Conservation (phyloP, 1,140 invertebrate species). For the Drosophila fuyamai region DNA sequence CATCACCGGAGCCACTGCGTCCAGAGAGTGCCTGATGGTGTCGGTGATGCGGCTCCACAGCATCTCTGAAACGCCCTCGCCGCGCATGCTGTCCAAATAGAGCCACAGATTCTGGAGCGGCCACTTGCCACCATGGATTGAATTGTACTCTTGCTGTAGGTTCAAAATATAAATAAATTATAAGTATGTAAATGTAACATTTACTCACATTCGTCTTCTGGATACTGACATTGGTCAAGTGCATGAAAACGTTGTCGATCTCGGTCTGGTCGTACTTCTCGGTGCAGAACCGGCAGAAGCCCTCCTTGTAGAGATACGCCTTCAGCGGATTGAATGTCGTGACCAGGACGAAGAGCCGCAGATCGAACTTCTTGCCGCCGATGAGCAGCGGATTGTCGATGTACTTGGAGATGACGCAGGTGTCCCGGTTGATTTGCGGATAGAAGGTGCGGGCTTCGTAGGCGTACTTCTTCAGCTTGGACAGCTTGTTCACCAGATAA, state of each 20-base stretch:
- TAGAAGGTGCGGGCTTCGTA: conserved; percentile 91
- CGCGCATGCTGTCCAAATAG: conserved; percentile 95
- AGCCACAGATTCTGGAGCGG: conserved; percentile 95
- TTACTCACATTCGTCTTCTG: conserved; percentile 90
- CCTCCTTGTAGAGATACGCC: conserved; percentile 93
- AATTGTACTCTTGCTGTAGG: conserved; percentile 96
- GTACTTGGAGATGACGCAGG: conserved; percentile 96
- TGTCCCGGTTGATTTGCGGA: conserved; percentile 92
- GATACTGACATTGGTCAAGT: conserved; percentile 95
- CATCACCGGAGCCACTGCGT: conserved; percentile 92
- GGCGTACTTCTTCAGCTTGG: conserved; percentile 94
- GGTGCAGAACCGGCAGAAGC: conserved; percentile 92
- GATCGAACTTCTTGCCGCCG: conserved; percentile 94
- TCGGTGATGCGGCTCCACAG: conserved; percentile 93
- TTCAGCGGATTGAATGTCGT: conserved; percentile 92
- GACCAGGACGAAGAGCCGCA: conserved; percentile 94
- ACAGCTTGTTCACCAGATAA: conserved; percentile 94
- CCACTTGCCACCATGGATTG: conserved; percentile 97
- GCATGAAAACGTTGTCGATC: conserved; percentile 93
- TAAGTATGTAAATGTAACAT: no score
- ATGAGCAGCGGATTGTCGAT: conserved; percentile 94
- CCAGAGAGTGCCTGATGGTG: conserved; percentile 93
- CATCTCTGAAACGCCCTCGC: conserved; percentile 93
- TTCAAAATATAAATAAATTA: background rate
- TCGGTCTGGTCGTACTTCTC: conserved; percentile 92